A percentile compares a stretch with the other conserved stretches of the same genome.
Conservation (phyloP, 2,113 vertebrate species). For the Heteronetta atricapilla region DNA sequence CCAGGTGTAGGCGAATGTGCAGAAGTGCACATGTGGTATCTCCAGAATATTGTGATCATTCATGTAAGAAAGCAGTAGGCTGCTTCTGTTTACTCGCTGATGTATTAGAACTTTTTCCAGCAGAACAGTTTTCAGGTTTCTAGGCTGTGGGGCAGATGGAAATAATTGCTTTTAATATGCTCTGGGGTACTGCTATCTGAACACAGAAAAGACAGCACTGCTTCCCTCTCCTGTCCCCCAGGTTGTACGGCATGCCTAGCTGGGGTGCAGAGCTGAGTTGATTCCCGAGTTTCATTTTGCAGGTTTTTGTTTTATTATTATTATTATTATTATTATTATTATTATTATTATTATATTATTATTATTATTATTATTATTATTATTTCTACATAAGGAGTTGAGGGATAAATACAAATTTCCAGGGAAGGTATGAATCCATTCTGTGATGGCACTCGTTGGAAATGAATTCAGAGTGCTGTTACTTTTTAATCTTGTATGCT, state of each 20-base stretch:
- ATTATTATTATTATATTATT: background rate
- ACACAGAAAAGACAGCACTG: background rate
- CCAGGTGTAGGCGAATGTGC: constrained; percentile 78
- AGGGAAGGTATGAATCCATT: background rate
- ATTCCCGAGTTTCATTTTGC: background rate
- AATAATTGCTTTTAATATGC: constrained; percentile 4
- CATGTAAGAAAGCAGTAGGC: constrained; percentile 62
- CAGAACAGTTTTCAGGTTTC: constrained; percentile 58
- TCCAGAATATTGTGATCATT: constrained; percentile 65
- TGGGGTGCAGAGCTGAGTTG: background rate
- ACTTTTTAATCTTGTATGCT: background rate
- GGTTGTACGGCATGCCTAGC: background rate
- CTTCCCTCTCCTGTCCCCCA: background rate
- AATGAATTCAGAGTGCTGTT: background rate
- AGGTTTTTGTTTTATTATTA: background rate
- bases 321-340: background rate
- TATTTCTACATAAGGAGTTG: background rate
- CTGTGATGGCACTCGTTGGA: background rate
- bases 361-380: background rate
- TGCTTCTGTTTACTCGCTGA: constrained; percentile 63
- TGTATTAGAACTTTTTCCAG: constrained; percentile 57
- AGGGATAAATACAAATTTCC: background rate
- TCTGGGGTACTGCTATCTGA: constrained; percentile 11
- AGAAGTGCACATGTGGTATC: constrained; percentile 64
- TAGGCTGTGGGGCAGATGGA: constrained; percentile 12